Base-by-base conservation (phyloP, 2,797 vertebrate genomes). In the Choloepus didactylus region DNA sequence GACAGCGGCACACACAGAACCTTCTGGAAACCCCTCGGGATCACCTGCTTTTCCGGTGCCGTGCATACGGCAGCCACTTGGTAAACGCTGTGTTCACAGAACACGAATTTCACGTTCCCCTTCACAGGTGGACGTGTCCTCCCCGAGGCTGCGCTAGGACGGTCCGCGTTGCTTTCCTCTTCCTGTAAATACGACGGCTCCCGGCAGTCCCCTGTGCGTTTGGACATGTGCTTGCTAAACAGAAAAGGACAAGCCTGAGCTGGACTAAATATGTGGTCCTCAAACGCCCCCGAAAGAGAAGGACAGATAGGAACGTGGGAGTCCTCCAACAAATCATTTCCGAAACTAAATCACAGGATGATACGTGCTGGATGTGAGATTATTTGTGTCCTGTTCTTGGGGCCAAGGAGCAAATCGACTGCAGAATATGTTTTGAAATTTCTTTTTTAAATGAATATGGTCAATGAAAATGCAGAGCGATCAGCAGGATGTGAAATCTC, bases 281-380 rank as follows among this genome's bases (percentile, higher is more conserved):
- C 96, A 96, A 29, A 94, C 87, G 76, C 94, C 87, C 96, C 97
- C 97, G 93, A 97, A 97, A 94, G 97, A 97, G 95, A 86, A 90
- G 10, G 94, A 95, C 96, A 96, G 59, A 91, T 69, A 87, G 84
- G 96, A 87, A 79, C 56, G 44, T 90, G 95, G 87, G 91, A 62
- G 67, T 38, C 91, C 95, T 87, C 95, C 91, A 70, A 97, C 97
- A 97, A 96, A 95, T 96, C 93, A 86, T 95, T 93, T 97, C 95
- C 64, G 77, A 97, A 98, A 95, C 94, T 83, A 96, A 98, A 96
- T 97, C 23, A 93, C 97, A 96, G 97, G 91, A 97, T 96, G 95
- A 95, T 96, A 89, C 95, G 85, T 94, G 94, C 80, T 7, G 5
- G 90, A 95, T 95, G 95, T 89, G 49, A 66, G 67, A 72, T 95